A percentile compares a stretch with the other conserved stretches of the same genome.
These are phyloP conservation scores for Daktulosphaira vitifoliae DNA, from an alignment of 1,140 invertebrate genomes.

Conservation along the genomic window DNA sequence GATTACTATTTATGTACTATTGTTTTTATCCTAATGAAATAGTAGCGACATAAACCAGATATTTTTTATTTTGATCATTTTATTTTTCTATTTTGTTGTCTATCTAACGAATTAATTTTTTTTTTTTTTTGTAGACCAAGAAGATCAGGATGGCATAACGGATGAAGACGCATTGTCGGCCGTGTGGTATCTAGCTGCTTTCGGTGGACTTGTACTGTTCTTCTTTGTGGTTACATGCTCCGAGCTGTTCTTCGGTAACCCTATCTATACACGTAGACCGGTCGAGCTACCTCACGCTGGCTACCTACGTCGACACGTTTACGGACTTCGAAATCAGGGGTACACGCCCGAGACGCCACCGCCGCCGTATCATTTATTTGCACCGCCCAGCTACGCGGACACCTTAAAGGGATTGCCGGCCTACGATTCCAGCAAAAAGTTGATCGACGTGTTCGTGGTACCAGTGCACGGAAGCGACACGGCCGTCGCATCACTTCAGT, in stretches of 20 bases:
- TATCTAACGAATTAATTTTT: too few relatives aligned
- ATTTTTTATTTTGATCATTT: too few relatives aligned
- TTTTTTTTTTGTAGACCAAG: neutral
- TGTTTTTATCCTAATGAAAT: too few relatives aligned
- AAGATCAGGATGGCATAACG: constrained; percentile 40
- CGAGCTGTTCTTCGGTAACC: constrained; percentile 49
- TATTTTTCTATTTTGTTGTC: too few relatives aligned
- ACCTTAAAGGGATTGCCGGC: constrained; percentile 44
- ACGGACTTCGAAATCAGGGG: constrained; percentile 8
- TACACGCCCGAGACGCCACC: constrained; percentile 45
- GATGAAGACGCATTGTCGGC: constrained; percentile 47
- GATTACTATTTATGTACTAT: too few relatives aligned
- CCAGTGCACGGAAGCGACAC: constrained; percentile 8
- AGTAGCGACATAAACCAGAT: too few relatives aligned
- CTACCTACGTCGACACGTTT: constrained; percentile 40
- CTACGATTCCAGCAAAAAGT: neutral
- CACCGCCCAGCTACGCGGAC: constrained; percentile 50
- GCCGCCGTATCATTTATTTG: constrained; percentile 52
- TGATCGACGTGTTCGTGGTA: constrained; percentile 21
- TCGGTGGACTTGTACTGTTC: constrained; percentile 51
- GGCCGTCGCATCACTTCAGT: neutral
- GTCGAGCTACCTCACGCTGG: constrained; percentile 37
- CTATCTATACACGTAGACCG: constrained; percentile 36
- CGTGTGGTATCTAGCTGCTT: constrained; percentile 54
- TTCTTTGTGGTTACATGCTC: constrained; percentile 54